phyloP scores from a whole-genome alignment of 2,797 vertebrate species.

The Neosilurus mollespiculum region DNA sequence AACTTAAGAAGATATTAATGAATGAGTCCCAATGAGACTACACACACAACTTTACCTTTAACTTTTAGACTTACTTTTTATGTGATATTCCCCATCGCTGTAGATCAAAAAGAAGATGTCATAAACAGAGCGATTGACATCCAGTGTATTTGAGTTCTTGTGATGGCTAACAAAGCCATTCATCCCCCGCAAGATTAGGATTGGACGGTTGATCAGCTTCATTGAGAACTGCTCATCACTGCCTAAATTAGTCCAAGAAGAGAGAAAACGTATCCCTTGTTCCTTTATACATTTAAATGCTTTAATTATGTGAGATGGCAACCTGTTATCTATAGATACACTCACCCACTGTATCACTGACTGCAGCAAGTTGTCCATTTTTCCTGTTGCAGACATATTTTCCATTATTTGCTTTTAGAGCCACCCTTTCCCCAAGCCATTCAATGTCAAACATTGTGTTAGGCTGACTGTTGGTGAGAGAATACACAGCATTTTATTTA shows the following conservation, averaged over 20 bases:
- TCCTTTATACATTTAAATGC: background rate
- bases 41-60: background rate
- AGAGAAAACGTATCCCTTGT: background rate
- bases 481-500: background rate
- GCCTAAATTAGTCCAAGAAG: slow-evolving; percentile 68
- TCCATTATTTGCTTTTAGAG: slow-evolving; percentile 89
- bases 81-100: slow-evolving; percentile 89
- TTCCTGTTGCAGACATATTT: slow-evolving; percentile 94
- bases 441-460: slow-evolving; percentile 93
- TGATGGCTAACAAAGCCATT: slow-evolving; percentile 93
- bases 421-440: slow-evolving; percentile 86
- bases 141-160: slow-evolving; percentile 87
- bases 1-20: too few relatives aligned
- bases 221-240: slow-evolving; percentile 87
- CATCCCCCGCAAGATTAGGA: slow-evolving; percentile 87
- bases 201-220: slow-evolving; percentile 94
- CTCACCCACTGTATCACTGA: slow-evolving; percentile 87
- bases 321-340: slow-evolving; percentile 11
- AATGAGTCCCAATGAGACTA: too few relatives aligned
- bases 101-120: slow-evolving; percentile 92
- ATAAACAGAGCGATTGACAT: slow-evolving; percentile 89
- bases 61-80: slow-evolving; percentile 77
- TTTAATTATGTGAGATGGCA: background rate
- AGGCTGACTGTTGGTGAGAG: slow-evolving; percentile 71
- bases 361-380: slow-evolving; percentile 92